Evolutionary conservation across 2,113 vertebrate species (phyloP), one percentile per base, ranked within the genome.

Genomic region (Odocoileus hemionus): DNA sequence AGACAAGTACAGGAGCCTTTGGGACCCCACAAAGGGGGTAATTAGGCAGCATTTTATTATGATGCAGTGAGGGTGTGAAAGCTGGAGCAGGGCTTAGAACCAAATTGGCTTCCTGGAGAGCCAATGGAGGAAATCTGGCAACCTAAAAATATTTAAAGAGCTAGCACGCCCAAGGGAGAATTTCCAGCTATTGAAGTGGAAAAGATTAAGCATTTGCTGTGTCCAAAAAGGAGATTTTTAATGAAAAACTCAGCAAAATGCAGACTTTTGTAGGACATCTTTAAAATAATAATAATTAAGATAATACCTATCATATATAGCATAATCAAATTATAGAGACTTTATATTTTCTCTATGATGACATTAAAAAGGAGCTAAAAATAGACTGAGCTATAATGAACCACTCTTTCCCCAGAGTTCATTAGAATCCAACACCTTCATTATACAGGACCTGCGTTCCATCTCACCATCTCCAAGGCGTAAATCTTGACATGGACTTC

Each of bases 91-190:
- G 94, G 97, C 96, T 98, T 97, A 91, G 95, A 98, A 97, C 92
- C 97, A 98, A 98, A 98, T 91, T 98, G 98, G 98, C 97, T 98
- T 98, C 98, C 98, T 97, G 93, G 97, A 98, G 98, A 97, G 98
- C 96, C 96, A 97, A 98, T 70, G 93, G 98, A 98, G 98, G 98
- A 98, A 98, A 98, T 98, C 98, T 98, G 97, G 98, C 98, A 98
- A 98, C 96, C 98, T 98, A 98, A 98, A 99, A 98, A 98, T 98
- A 98, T 98, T 98, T 98, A 98, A 98, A 98, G 98, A 98, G 98
- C 97, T 98, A 98, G 93, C 94, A 87, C 39, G 96, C 98, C 96
- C 98, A 70, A 67, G 97, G 96, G 98, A 98, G 97, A 98, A 98
- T 98, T 98, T 97, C 95, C 96, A 95, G 61, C 97, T 98, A 98